Percentiles rank a stretch among this genome's conserved stretches.
These are phyloP conservation scores for Poeciliopsis turrubarensis DNA, from an alignment of 2,113 vertebrate genomes.

Conservation along the genomic window DNA sequence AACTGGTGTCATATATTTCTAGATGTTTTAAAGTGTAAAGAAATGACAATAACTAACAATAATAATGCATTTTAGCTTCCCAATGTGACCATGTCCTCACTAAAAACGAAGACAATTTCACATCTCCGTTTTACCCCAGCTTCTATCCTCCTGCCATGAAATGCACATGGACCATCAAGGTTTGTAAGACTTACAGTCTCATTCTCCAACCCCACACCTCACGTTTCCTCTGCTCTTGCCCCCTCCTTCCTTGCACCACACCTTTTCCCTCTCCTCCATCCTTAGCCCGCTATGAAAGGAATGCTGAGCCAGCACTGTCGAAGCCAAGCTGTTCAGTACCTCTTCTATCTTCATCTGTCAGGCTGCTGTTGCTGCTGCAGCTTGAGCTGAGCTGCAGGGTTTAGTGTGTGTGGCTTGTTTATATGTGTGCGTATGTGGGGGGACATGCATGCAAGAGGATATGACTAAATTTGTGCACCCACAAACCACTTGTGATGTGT, in stretches of 20 bases:
- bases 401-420: constrained; percentile 37
- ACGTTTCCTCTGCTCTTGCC: constrained; percentile 35
- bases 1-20: too few relatives aligned
- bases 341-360: constrained; percentile 78
- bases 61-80: constrained; percentile 46
- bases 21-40: too few relatives aligned
- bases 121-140: constrained; percentile 74
- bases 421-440: not conserved
- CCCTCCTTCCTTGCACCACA: constrained; percentile 10
- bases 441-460: not conserved
- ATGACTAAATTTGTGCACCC: not conserved
- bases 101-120: constrained; percentile 55
- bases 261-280: constrained; percentile 31
- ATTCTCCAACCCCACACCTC: constrained; percentile 25
- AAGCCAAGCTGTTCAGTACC: constrained; percentile 77
- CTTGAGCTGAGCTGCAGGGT: constrained; percentile 52
- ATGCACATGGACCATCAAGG: constrained; percentile 81
- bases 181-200: constrained; percentile 53
- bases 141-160: constrained; percentile 80
- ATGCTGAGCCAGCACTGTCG: constrained; percentile 72
- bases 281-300: constrained; percentile 60
- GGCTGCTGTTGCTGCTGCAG: constrained; percentile 57
- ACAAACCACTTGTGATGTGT: constrained; percentile 1
- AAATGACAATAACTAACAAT: not conserved
- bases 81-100: constrained; percentile 65